Base-by-base conservation (phyloP, 2,113 vertebrate genomes). In the Eurystomus gularis region DNA sequence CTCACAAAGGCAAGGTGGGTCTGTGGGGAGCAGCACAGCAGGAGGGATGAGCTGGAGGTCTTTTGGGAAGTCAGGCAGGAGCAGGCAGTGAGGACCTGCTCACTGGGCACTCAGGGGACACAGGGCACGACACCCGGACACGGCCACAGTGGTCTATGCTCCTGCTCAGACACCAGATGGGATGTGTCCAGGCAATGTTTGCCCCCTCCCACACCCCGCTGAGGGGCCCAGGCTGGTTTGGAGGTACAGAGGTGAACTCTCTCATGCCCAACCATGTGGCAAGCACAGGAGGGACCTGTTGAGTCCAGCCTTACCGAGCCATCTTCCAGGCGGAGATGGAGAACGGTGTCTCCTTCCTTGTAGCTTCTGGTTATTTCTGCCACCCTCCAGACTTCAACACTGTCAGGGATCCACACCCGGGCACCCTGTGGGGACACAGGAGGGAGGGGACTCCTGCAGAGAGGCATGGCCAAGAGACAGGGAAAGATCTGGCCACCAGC, bases 381-480 rank as follows among this genome's bases (percentile, higher is more conserved):
- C 8, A 88, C 98, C 65, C 95, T 96, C 98, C 98, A 98, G 54
- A 98, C 98, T 29, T 97, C 81, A 4, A 94, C 84, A 8, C 89
- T 93, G 81, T 98, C 98, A 40, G 98, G 97, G 88, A 98, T 96
- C 98, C 98, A 98, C 86, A 98, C 98, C 49, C 84, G 80, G 8
- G 97, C 97, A 37, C 98, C 98, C 98, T 98, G 81, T 2, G 1
- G 66, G 52, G 58, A 73, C 79, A 66, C 1, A 1, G 33, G 11
- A 48, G 16, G 9, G 28, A 33, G 2, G 10, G 17, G 23, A n/a
- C 3, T 17, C 9, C 48, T 60, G 54, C 42, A 81, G 78, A 62
- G 19, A 62, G 46, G 73, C 35, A 17, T 0, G 0, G 19, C 42
- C 51, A 51, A 4, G 24, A 35, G 37, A 15, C 58, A 68, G 11